Base-by-base conservation (phyloP, 2,797 vertebrate genomes). In the Ptychadena robeensis region DNA sequence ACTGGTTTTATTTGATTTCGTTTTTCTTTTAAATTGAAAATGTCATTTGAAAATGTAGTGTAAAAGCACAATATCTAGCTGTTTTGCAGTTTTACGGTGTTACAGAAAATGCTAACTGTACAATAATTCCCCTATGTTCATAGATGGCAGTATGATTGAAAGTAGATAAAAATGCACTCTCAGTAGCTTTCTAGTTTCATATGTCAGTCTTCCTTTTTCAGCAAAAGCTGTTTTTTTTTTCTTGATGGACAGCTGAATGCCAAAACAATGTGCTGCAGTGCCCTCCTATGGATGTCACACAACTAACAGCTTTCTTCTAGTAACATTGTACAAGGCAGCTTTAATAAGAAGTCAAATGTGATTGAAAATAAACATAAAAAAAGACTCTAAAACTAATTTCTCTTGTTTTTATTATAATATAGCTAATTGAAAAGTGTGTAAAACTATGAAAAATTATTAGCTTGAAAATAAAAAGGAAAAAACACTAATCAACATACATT, bases 211-310 rank as follows among this genome's bases (percentile, higher is more conserved):
- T 38, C 35, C 35, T 80, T 8, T 65, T 53, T 73, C 57, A 40
- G 32, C 14, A 71, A 64, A 71, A 28, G 37, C 30, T 38, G 30
- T 80, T 80, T 48, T 48, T 48, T 48, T 9, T 44, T 44, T 44
- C 15, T 22, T 75, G 65, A 82, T 75, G 44, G 64, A 69, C 72
- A 75, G 34, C 40, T 75, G 48, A 38, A 27, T 82, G 44, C 34
- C 72, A 75, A 75, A 68, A 38, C 66, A 82, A 82, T 80, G 64
- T 74, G 34, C 82, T 80, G 37, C 77, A 84, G 77, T 74, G 70
- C 82, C 71, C 76, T 80, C 70, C 65, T 66, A 80, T 80, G 82
- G 82, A 83, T 37, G 59, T 28, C 72, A 80, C 32, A 59, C 28
- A 63, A 34, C n/a, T 66, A 61, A 73, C 82, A 74, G 35, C 18